Evolutionary conservation across 2,888 invertebrate species (phyloP).

Genomic region (Hemaris fuciformis): DNA sequence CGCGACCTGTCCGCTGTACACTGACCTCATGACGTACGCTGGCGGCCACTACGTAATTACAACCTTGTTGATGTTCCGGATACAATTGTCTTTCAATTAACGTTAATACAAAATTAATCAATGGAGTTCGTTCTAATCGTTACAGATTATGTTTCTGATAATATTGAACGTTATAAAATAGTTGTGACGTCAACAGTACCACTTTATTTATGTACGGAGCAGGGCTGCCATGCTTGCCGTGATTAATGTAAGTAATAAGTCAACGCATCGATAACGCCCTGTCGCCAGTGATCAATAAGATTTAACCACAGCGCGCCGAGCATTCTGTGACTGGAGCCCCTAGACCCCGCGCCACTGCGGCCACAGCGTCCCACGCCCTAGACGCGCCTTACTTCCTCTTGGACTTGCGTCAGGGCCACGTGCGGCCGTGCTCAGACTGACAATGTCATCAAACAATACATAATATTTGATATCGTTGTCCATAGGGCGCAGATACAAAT

Average conservation of each 20-base stretch:
- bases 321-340: background rate
- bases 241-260: conserved; percentile 74
- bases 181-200: conserved; percentile 19
- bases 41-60: conserved; percentile 46
- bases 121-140: conserved; percentile 1
- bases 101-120: conserved; percentile 11
- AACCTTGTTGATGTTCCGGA: conserved; percentile 37
- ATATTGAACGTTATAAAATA: background rate
- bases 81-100: conserved; percentile 38
- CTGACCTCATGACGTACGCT: conserved; percentile 48
- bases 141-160: background rate
- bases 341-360: background rate
- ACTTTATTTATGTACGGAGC: conserved; percentile 67
- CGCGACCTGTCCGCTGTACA: conserved; percentile 40
- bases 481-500: background rate
- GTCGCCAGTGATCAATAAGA: conserved; percentile 42
- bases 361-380: background rate
- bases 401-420: conserved; percentile 36
- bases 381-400: conserved; percentile 15
- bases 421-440: conserved; percentile 42
- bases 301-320: conserved; percentile 16
- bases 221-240: conserved; percentile 50
- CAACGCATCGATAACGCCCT: conserved; percentile 60
- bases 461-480: conserved; percentile 31
- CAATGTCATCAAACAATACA: conserved; percentile 45